Conservation (phyloP, 2,888 invertebrate species). For the Rhagophthalmus giganteus region DNA sequence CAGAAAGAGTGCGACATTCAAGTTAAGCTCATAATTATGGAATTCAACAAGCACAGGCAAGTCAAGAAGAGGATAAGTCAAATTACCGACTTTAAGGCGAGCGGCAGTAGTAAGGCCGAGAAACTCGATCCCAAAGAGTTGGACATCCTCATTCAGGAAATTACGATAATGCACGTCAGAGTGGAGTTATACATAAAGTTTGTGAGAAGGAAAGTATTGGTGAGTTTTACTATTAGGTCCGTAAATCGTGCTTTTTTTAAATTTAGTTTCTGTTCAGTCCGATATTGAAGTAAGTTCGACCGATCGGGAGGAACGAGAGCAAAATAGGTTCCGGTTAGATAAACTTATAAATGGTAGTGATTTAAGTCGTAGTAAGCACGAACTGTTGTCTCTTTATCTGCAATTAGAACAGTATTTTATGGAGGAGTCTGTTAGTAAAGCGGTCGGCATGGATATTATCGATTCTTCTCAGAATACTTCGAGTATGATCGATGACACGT, state of each 20-base stretch:
- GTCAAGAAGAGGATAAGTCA: slow-evolving; percentile 65
- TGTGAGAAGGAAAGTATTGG: slow-evolving; percentile 73
- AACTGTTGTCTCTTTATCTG: slow-evolving; percentile 84
- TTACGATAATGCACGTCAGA: slow-evolving; percentile 87
- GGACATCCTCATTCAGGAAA: slow-evolving; percentile 86
- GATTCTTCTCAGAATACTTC: slow-evolving; percentile 78
- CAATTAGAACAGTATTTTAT: slow-evolving; percentile 92
- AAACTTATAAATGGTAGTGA: slow-evolving; percentile 71
- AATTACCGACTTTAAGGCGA: slow-evolving; percentile 62
- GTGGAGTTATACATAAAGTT: slow-evolving; percentile 91
- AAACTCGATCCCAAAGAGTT: slow-evolving; percentile 79
- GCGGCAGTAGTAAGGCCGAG: slow-evolving; percentile 54
- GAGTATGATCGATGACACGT: slow-evolving; percentile 96
- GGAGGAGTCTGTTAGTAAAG: slow-evolving; percentile 92
- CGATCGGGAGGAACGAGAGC: slow-evolving; percentile 57
- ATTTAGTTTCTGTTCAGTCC: slow-evolving; percentile 53
- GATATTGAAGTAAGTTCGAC: slow-evolving; percentile 66
- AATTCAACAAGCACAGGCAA: slow-evolving; percentile 73
- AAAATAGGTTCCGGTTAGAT: slow-evolving; percentile 61
- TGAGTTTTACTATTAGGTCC: slow-evolving; percentile 45
- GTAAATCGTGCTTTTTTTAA: not conserved
- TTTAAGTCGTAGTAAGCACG: slow-evolving; percentile 77
- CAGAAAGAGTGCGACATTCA: slow-evolving; percentile 79
- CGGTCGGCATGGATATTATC: slow-evolving; percentile 75
- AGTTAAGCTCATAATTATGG: slow-evolving; percentile 64